Conservation (phyloP, 2,888 invertebrate genomes). For the Eilema depressum region DNA sequence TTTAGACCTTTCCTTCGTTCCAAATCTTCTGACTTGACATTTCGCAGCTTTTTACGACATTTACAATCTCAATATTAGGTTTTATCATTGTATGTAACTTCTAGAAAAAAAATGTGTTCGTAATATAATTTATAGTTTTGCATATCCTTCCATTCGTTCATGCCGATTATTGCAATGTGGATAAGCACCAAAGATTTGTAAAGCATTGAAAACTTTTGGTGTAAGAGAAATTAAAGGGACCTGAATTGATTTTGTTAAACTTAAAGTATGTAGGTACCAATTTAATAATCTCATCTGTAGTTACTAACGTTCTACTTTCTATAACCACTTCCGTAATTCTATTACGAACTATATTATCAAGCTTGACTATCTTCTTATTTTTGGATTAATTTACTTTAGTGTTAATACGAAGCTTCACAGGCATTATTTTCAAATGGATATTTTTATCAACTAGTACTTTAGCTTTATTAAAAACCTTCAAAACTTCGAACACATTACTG, state of each 20-base stretch:
- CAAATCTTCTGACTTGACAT: slow-evolving; percentile 73
- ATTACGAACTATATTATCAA: slow-evolving; percentile 64
- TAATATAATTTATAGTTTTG: slow-evolving; percentile 71
- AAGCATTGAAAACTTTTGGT: slow-evolving; percentile 82
- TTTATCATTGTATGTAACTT: slow-evolving; percentile 76
- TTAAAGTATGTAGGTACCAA: slow-evolving; percentile 84
- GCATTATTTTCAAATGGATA: slow-evolving; percentile 62
- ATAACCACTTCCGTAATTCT: slow-evolving; percentile 72
- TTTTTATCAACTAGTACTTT: slow-evolving; percentile 56
- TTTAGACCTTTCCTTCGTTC: slow-evolving; percentile 58
- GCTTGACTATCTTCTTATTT: slow-evolving; percentile 76
- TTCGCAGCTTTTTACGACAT: slow-evolving; percentile 85
- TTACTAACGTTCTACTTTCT: slow-evolving; percentile 74
- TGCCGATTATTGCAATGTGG: slow-evolving; percentile 82
- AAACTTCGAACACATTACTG: slow-evolving; percentile 74
- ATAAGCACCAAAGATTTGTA: slow-evolving; percentile 86
- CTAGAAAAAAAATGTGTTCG: slow-evolving; percentile 82
- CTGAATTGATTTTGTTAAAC: slow-evolving; percentile 83
- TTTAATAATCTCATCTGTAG: slow-evolving; percentile 84
- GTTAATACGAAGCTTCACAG: slow-evolving; percentile 70
- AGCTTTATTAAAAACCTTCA: slow-evolving; percentile 62
- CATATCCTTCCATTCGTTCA: slow-evolving; percentile 76
- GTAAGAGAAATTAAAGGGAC: slow-evolving; percentile 86
- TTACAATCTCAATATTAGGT: slow-evolving; percentile 84
- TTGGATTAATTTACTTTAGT: slow-evolving; percentile 77